Conservation (phyloP, 2,888 invertebrate genomes). For the Junonia oenone region DNA sequence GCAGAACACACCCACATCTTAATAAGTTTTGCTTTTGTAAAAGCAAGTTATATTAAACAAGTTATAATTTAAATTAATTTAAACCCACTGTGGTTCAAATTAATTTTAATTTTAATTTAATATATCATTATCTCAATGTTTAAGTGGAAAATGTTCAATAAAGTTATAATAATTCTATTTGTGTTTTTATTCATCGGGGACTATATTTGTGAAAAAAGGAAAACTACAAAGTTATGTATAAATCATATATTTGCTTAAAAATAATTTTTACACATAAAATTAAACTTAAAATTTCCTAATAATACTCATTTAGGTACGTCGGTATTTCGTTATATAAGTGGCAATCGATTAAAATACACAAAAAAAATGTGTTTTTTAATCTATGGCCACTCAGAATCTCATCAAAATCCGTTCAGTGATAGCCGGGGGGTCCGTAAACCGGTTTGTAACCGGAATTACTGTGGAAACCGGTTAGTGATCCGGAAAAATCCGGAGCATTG, state of each 20-base stretch:
- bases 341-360: not conserved
- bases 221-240: not conserved
- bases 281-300: conserved; percentile 9
- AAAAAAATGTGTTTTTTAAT: not conserved
- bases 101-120: not conserved
- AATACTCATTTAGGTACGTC: conserved; percentile 17
- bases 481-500: conserved; percentile 56
- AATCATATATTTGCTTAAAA: not conserved
- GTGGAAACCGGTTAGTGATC: conserved; percentile 65
- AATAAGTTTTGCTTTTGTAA: conserved; percentile 35
- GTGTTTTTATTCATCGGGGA: too few species aligned
- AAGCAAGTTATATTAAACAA: too few species aligned
- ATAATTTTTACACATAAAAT: not conserved
- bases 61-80: too few species aligned
- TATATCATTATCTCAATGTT: not conserved
- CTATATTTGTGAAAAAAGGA: too few species aligned
- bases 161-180: not conserved
- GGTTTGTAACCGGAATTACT: conserved; percentile 34
- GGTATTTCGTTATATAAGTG: not conserved
- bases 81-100: too few species aligned
- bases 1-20: conserved; percentile 30
- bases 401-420: conserved; percentile 42
- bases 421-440: conserved; percentile 61
- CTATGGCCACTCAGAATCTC: not conserved
- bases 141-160: not conserved